A percentile compares a stretch with the other conserved stretches of the same genome.
Conservation (phyloP, 2,888 invertebrate species). For the Melolontha melolontha region DNA sequence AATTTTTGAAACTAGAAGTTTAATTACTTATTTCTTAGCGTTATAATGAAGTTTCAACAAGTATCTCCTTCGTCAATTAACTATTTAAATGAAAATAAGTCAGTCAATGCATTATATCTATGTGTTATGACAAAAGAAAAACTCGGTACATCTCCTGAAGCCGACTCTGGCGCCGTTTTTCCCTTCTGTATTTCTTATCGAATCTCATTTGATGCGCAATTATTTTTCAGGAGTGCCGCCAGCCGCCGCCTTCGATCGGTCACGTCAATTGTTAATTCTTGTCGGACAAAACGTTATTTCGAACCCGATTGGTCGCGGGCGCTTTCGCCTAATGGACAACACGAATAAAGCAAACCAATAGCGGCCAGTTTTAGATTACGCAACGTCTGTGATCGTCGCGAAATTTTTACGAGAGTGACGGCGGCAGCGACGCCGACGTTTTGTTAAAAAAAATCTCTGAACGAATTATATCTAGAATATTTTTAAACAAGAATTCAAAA, state of each 20-base stretch:
- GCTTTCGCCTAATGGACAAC: conserved; percentile 63
- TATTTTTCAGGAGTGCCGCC: conserved; percentile 44
- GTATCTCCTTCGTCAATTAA: too few relatives aligned
- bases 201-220: conserved; percentile 50
- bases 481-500: too few relatives aligned
- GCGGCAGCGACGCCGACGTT: not conserved
- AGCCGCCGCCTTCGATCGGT: conserved; percentile 40
- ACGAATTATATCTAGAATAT: too few relatives aligned
- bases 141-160: not conserved
- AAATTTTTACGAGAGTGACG: conserved; percentile 21
- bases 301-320: conserved; percentile 60
- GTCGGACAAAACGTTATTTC: conserved; percentile 64
- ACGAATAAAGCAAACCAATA: conserved; percentile 60
- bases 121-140: too few relatives aligned
- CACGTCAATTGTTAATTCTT: conserved; percentile 58
- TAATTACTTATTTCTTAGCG: too few relatives aligned
- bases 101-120: too few relatives aligned
- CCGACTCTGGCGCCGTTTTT: conserved; percentile 47
- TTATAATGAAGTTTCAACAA: too few relatives aligned
- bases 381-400: conserved; percentile 17
- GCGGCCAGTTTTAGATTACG: conserved; percentile 61
- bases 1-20: too few relatives aligned
- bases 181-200: conserved; percentile 45
- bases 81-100: too few relatives aligned
- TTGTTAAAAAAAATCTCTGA: too few relatives aligned